Evolutionary conservation across 2,888 invertebrate genomes (phyloP).

Genomic region (Ephialtes manifestator): DNA sequence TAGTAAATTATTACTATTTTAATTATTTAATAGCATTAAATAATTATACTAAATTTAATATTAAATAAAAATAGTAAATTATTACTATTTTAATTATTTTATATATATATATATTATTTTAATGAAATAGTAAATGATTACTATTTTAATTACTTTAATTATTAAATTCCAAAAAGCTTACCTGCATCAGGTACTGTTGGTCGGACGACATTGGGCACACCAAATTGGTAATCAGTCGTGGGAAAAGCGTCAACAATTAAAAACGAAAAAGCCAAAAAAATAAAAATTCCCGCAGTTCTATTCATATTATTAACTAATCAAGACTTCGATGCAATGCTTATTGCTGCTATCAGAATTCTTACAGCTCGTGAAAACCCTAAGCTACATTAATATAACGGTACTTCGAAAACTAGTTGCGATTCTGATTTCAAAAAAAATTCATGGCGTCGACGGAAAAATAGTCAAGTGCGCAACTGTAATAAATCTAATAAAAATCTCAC

Average conservation of each 20-base stretch:
- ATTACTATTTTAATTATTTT: too few relatives aligned
- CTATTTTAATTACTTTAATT: too few relatives aligned
- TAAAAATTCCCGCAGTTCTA: not conserved
- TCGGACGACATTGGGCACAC: slow-evolving; percentile 85
- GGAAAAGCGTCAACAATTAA: slow-evolving; percentile 30
- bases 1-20: too few relatives aligned
- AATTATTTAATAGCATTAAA: too few relatives aligned
- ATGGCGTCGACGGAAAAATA: slow-evolving; percentile 8
- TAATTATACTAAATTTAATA: too few relatives aligned
- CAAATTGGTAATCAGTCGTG: slow-evolving; percentile 36
- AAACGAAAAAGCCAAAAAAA: not conserved
- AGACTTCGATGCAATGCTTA: not conserved
- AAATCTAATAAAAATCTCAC: not conserved
- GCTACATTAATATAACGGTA: slow-evolving; percentile 23
- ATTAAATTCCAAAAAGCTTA: slow-evolving; percentile 77
- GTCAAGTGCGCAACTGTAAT: slow-evolving; percentile 25
- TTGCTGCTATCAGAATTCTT: not conserved
- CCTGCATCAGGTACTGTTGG: slow-evolving; percentile 86
- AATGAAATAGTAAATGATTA: too few relatives aligned
- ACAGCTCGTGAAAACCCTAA: not conserved
- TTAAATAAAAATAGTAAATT: too few relatives aligned
- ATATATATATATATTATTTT: not conserved
- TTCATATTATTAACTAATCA: not conserved
- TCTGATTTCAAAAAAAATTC: not conserved
- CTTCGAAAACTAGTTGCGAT: slow-evolving; percentile 34